These are phyloP conservation scores for Onychomys leucogaster DNA, from an alignment of 2,797 vertebrate genomes.

Conservation along the genomic window DNA sequence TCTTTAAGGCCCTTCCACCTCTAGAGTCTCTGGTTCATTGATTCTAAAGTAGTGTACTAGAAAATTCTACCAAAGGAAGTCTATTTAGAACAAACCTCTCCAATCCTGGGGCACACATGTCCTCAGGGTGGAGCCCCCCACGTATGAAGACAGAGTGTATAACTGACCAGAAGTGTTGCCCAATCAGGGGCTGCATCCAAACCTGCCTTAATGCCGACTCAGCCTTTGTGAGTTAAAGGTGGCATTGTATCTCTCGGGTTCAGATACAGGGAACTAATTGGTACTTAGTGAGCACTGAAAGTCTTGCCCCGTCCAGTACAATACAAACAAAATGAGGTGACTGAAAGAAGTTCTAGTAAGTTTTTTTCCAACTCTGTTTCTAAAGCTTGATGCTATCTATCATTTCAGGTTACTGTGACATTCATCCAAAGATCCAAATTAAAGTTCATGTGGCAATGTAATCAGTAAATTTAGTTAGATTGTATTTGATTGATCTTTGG, in stretches of 20 bases:
- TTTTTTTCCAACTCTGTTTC: slow-evolving; percentile 1
- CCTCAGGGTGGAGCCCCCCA: background rate
- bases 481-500: background rate
- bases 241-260: slow-evolving; percentile 14
- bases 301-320: background rate
- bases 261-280: background rate
- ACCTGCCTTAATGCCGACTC: background rate
- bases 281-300: background rate
- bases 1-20: background rate
- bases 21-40: background rate
- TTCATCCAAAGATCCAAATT: slow-evolving; percentile 46
- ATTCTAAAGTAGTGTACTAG: slow-evolving; percentile 3
- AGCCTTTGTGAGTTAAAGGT: background rate
- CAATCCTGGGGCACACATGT: background rate
- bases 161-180: background rate
- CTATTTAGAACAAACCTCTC: background rate
- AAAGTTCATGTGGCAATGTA: background rate
- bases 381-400: background rate
- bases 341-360: background rate
- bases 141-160: background rate
- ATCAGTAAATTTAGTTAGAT: slow-evolving; percentile 18
- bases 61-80: background rate
- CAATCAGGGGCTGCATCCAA: background rate
- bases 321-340: background rate
- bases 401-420: background rate